Base-by-base conservation (phyloP, 2,113 vertebrate genomes). In the Ancistrus triradiatus region DNA sequence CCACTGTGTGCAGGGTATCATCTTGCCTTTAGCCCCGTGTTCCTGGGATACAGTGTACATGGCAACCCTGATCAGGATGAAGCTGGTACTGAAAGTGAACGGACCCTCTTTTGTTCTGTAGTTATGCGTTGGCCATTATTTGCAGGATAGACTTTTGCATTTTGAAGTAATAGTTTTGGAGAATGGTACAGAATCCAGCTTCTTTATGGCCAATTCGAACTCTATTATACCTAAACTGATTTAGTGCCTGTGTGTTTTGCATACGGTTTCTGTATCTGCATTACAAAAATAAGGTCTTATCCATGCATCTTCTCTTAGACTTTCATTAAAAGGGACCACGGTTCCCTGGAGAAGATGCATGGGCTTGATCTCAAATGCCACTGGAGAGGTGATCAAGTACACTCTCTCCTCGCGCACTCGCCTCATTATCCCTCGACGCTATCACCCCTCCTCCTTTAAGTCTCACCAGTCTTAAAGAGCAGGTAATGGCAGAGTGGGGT, bases 381-480 rank as follows among this genome's bases (percentile, higher is more conserved):
- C 1, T 15, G 53, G 90, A 90, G 91, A 68, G 90, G 84, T 86
- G 75, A 79, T 83, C 87, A 91, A 85, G 78, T 87, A 85, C 80
- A 85, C 86, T 86, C 86, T 86, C 85, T 86, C 85, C 81, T 84
- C 81, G 83, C 86, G 83, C 89, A 85, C 84, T 84, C 88, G 89
- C 91, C 88, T 93, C 92, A 95, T 92, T 90, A 88, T 86, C 89
- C 80, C 85, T 86, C 88, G 82, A 81, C 90, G 90, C 89, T 86
- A 92, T 90, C 88, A 91, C 90, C 84, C 90, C n/a, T n/a, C n/a
- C n/a, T n/a, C 87, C 84, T 90, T 95, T 95, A 93, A 91, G 87
- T 95, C 91, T 90, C 90, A 91, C 86, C 91, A 90, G 90, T 94
- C 93, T 91, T 93, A 94, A 95, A 95, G 92, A 95, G 88, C 89